Evolutionary conservation across 1,140 invertebrate species (phyloP).

Genomic region (Stegodyphus dumicola): DNA sequence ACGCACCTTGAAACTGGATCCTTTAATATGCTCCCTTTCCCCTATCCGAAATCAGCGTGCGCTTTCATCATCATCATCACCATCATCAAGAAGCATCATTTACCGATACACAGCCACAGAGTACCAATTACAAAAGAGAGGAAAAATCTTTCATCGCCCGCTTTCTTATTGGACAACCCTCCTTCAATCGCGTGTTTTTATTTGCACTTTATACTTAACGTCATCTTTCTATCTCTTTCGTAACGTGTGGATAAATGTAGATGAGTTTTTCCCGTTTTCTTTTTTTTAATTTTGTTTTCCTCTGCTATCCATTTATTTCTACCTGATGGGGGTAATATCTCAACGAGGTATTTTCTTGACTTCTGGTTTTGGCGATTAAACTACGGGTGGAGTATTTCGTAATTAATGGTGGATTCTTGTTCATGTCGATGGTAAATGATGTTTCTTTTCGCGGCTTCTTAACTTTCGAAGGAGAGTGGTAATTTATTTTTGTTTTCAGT

Average conservation of each 20-base stretch:
- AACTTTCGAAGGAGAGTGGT: too few relatives aligned
- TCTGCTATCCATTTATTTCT: constrained; percentile 20
- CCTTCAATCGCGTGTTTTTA: constrained; percentile 43
- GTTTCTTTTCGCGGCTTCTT: constrained; percentile 31
- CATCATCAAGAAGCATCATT: constrained; percentile 47
- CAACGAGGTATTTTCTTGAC: constrained; percentile 55
- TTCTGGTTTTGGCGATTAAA: constrained; percentile 29
- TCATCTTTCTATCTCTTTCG: not conserved
- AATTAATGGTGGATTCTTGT: constrained; percentile 49
- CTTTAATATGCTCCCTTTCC: constrained; percentile 42
- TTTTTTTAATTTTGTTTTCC: not conserved
- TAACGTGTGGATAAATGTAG: constrained; percentile 7
- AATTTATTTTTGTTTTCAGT: too few relatives aligned
- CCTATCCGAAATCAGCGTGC: not conserved
- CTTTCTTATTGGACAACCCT: constrained; percentile 17
- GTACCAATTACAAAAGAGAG: constrained; percentile 43
- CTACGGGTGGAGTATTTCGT: constrained; percentile 23
- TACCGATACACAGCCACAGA: constrained; percentile 13
- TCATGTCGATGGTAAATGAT: constrained; percentile 31
- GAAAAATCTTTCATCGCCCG: constrained; percentile 22
- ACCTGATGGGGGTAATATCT: constrained; percentile 54
- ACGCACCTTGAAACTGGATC: not conserved
- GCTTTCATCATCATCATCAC: constrained; percentile 5
- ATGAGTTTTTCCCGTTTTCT: not conserved
- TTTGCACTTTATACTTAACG: constrained; percentile 32